These are phyloP conservation scores for Anableps anableps DNA, from an alignment of 2,797 vertebrate species.

Conservation along the genomic window DNA sequence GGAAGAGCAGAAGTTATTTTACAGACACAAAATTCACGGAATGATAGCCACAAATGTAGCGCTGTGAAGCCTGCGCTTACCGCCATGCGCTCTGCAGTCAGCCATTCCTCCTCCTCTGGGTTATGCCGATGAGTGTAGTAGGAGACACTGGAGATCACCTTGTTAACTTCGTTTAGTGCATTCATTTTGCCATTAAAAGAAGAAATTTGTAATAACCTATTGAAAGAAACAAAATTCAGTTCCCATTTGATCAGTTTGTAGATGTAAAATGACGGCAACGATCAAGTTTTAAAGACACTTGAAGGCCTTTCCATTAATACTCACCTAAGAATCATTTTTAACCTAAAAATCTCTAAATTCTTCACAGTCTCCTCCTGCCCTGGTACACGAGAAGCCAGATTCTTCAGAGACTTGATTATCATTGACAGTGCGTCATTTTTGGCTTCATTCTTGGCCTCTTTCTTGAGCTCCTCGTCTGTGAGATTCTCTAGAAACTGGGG, in stretches of 20 bases:
- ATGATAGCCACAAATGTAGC: background rate
- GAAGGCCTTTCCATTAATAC: slow-evolving; percentile 36
- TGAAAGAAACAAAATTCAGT: slow-evolving; percentile 20
- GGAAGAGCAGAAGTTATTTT: slow-evolving; percentile 8
- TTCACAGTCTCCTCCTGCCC: slow-evolving; percentile 99
- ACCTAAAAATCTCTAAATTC: slow-evolving; percentile 99
- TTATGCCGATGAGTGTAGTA: slow-evolving; percentile 99
- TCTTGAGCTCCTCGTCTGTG: slow-evolving; percentile 99
- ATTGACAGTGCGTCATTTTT: slow-evolving; percentile 99
- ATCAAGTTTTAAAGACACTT: background rate
- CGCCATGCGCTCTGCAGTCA: slow-evolving; percentile 99
- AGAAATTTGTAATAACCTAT: slow-evolving; percentile 99
- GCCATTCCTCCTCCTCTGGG: slow-evolving; percentile 98
- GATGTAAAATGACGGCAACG: background rate
- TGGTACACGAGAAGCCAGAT: slow-evolving; percentile 97
- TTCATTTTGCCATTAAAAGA: slow-evolving; percentile 99
- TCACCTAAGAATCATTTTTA: slow-evolving; percentile 99
- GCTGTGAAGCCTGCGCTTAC: slow-evolving; percentile 75
- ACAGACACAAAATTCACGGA: background rate
- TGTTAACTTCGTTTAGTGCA: slow-evolving; percentile 99
- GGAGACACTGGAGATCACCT: slow-evolving; percentile 99
- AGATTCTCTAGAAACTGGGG: slow-evolving; percentile 99
- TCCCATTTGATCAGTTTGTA: background rate
- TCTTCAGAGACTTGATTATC: slow-evolving; percentile 99
- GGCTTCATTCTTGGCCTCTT: slow-evolving; percentile 99